Evolutionary conservation across 2,888 invertebrate genomes (phyloP), one percentile per base, ranked within the genome.

Genomic region (Copidosoma aretas): DNA sequence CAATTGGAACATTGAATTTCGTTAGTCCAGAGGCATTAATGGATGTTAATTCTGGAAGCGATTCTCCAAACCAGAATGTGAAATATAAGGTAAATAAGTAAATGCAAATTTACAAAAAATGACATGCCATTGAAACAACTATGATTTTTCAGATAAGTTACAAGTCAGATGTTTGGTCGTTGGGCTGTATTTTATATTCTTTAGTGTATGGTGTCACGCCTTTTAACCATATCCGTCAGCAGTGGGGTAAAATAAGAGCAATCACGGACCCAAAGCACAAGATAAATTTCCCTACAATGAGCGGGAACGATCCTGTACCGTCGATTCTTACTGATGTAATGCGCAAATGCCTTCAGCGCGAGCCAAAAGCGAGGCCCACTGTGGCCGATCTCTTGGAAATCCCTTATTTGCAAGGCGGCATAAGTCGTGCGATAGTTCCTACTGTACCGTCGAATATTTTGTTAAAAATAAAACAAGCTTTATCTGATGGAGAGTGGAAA

Each of bases 141-240:
- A 32, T 32, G 32, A 59, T 69, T 75, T 81, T 82, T 53, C 77
- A 95, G 94, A 92, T 97, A 75, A 92, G 93, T 72, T 93, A 90
- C 74, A 95, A 94, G 80, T 94, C 97, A 54, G 98, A 98, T 84
- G 95, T 98, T 62, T 98, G 98, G 98, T 97, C 97, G 0, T 86
- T 98, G 74, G 98, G 98, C 24, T 98, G 97, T 82, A 98, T 98
- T 79, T 87, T 98, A 71, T 98, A 97, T 86, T 90, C 93, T 82
- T 87, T 98, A 84, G 89, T 96, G 52, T 98, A 96, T 83, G 93
- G 93, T 0, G 88, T 88, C 77, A 95, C 97, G 1, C 98, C 98
- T 0, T 98, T 97, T 84, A 91, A 93, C 52, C 91, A 95, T 82
- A 89, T 95, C 73, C 86, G 86, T 51, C 87, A 90, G 74, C 87